Evolutionary conservation across 2,113 vertebrate genomes (phyloP).

Genomic region (Casuarius casuarius): DNA sequence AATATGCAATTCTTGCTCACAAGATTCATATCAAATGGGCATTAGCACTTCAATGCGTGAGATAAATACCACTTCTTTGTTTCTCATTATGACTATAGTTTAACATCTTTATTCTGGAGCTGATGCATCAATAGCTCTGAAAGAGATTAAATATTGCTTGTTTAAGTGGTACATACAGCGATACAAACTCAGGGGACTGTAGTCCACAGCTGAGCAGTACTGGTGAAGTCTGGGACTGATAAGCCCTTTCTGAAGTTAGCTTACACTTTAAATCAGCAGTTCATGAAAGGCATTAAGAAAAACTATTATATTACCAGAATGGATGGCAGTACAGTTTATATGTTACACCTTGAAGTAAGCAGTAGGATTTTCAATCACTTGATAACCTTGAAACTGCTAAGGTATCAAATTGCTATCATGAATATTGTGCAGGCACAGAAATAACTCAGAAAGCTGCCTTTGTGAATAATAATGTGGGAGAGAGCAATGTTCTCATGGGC

Average conservation of each 20-base stretch:
- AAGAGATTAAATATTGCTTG: slow-evolving; percentile 64
- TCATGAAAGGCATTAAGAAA: slow-evolving; percentile 83
- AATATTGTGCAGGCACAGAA: slow-evolving; percentile 82
- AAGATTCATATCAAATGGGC: not conserved
- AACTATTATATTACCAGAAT: slow-evolving; percentile 81
- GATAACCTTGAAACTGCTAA: slow-evolving; percentile 88
- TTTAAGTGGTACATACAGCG: not conserved
- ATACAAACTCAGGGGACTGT: not conserved
- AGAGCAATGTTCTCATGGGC: slow-evolving; percentile 69
- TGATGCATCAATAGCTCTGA: slow-evolving; percentile 36
- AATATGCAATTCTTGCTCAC: not conserved
- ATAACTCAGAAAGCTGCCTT: slow-evolving; percentile 81
- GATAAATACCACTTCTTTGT: slow-evolving; percentile 40
- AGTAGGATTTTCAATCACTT: slow-evolving; percentile 85
- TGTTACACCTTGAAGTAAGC: slow-evolving; percentile 85
- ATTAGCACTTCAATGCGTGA: not conserved
- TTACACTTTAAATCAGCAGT: slow-evolving; percentile 82
- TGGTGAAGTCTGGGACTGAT: slow-evolving; percentile 54
- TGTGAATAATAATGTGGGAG: slow-evolving; percentile 83
- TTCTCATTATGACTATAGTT: slow-evolving; percentile 16
- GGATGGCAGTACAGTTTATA: slow-evolving; percentile 79
- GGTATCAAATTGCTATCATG: slow-evolving; percentile 87
- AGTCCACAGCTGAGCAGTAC: slow-evolving; percentile 23
- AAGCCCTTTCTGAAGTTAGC: slow-evolving; percentile 75
- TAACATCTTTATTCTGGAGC: slow-evolving; percentile 21